Evolutionary conservation across 2,888 invertebrate species (phyloP).

Genomic region (Caenorhabditis panamensis): DNA sequence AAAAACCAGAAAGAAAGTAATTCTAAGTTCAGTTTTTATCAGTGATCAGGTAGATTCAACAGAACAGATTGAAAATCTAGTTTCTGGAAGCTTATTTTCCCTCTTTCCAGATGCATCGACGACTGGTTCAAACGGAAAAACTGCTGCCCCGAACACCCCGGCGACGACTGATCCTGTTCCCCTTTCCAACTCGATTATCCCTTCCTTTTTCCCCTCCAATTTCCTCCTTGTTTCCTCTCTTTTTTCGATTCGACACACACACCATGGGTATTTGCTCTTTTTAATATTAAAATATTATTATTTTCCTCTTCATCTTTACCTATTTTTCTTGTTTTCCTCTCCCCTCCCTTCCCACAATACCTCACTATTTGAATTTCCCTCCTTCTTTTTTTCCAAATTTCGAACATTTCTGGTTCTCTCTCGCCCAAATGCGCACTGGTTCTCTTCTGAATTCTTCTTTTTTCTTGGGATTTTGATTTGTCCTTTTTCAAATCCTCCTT

Average conservation of each 20-base stretch:
- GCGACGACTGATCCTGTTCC: conserved; percentile 85
- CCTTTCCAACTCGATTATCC: too few species aligned
- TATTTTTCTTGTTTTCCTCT: background rate
- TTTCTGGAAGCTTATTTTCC: too few species aligned
- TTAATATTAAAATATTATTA: background rate
- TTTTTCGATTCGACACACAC: conserved; percentile 17
- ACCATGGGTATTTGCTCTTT: conserved; percentile 13
- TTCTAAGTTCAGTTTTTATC: too few species aligned
- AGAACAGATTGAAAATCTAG: too few species aligned
- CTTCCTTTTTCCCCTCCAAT: conserved; percentile 1
- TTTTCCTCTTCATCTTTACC: background rate
- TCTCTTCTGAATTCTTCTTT: conserved; percentile 4
- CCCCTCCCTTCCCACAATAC: conserved; percentile 12
- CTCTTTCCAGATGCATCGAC: conserved; percentile 93
- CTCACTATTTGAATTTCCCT: background rate
- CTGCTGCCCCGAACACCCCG: conserved; percentile 98
- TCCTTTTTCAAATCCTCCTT: conserved; percentile 4
- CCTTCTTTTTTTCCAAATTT: background rate
- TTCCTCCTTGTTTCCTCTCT: background rate
- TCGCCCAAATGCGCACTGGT: conserved; percentile 47
- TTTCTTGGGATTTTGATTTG: conserved; percentile 1
- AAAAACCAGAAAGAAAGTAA: too few species aligned
- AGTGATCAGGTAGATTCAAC: too few species aligned
- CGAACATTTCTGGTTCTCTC: conserved; percentile 29
- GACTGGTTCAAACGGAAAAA: conserved; percentile 99